Evolutionary conservation across 2,797 vertebrate species (phyloP), one percentile per base, ranked within the genome.

Genomic region (Loris lydekkerianus): DNA sequence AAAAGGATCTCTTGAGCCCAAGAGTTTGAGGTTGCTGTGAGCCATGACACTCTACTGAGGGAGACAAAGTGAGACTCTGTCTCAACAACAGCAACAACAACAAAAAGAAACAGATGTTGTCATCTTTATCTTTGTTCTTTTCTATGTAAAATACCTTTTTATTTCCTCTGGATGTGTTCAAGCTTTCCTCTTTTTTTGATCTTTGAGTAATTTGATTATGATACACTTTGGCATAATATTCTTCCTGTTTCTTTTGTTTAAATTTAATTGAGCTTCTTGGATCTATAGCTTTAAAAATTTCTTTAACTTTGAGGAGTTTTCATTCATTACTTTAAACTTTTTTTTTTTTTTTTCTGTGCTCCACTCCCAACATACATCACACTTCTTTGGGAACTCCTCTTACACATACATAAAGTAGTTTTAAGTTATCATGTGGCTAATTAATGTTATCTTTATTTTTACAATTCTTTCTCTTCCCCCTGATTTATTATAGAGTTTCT

Each of bases 201-300:
- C 63, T 95, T 92, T 84, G 40, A 83, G 6, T 17, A 72, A 92
- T 70, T 84, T 87, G 2, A 76, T 76, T 91, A 76, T 82, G 56
- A 49, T 75, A 5, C 63, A 2, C 25, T 7, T 46, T 43, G 5
- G 25, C 67, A 14, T 34, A 43, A 25, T 60, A 80, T 91, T 56
- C 46, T 84, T 77, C n/a, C n/a, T 61, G 60, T 70, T 60, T 87
- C 27, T 76, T 91, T 10, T 77, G 34, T 8, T 83, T 63, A 15
- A 7, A 31, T 3, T 18, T 94, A 46, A 40, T 27, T 34, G 40
- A 43, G 15, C 34, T 89, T 87, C 75, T 88, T 84, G 53, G 10
- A 34, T 85, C 17, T 81, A 7, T 88, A 31, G 14, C 1, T 65
- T 80, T 91, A 34, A 29, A 60, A 49, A 49, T 88, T 95, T 76